Evolutionary conservation across 2,113 vertebrate species (phyloP).

Genomic region (Egretta garzetta): DNA sequence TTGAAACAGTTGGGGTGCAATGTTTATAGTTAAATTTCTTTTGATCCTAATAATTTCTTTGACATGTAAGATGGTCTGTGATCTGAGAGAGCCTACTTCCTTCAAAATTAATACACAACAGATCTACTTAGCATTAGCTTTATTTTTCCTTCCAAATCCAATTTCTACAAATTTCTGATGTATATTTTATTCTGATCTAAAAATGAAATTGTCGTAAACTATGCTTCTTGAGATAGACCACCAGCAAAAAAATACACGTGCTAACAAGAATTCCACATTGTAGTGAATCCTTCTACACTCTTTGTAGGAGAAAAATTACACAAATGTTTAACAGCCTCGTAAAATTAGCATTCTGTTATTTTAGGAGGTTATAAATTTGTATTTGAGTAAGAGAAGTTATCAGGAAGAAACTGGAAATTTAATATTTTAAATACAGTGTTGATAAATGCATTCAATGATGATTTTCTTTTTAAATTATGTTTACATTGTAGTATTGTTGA

Average conservation of each 20-base stretch:
- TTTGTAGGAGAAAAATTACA: neutral
- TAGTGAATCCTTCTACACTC: neutral
- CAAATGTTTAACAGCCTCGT: neutral
- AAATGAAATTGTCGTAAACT: neutral
- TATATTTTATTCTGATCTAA: slow-evolving; percentile 18
- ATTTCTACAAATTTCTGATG: neutral
- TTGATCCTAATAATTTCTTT: neutral
- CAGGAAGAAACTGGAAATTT: slow-evolving; percentile 70
- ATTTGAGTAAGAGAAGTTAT: neutral
- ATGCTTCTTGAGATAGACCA: neutral
- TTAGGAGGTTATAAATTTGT: neutral
- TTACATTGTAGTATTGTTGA: slow-evolving; percentile 61
- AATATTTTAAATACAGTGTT: slow-evolving; percentile 26
- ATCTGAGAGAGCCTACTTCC: neutral
- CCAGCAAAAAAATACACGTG: neutral
- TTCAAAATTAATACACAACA: neutral
- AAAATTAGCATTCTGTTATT: neutral
- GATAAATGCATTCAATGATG: neutral
- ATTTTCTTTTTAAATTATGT: slow-evolving; percentile 65
- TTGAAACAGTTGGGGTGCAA: neutral
- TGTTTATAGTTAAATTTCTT: neutral
- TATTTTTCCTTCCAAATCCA: neutral
- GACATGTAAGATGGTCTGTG: neutral
- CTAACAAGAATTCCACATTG: neutral
- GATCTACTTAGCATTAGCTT: slow-evolving; percentile 6